Conservation (phyloP, 2,797 vertebrate genomes). For the Merluccius polli region DNA sequence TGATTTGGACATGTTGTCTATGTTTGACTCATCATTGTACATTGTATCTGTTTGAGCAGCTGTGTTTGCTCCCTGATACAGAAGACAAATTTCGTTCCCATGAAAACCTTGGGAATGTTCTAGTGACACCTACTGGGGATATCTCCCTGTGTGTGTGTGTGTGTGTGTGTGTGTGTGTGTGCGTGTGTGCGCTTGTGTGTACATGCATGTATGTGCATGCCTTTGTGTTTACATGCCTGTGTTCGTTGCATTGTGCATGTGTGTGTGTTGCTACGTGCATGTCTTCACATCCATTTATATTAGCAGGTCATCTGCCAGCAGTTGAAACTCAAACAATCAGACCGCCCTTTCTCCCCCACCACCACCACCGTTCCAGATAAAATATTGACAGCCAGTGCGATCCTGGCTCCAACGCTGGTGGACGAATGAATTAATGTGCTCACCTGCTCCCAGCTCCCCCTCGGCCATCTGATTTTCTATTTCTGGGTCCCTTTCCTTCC, state of each 20-base stretch:
- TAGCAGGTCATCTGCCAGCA: not conserved
- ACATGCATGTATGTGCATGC: not conserved
- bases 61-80: not conserved
- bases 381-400: constrained; percentile 18
- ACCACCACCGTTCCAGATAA: constrained; percentile 2
- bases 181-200: not conserved
- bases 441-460: not conserved
- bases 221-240: not conserved
- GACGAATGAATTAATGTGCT: constrained; percentile 27
- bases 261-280: not conserved
- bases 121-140: constrained; percentile 72
- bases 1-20: not conserved
- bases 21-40: not conserved
- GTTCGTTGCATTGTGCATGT: not conserved
- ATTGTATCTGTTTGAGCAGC: not conserved
- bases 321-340: too few species aligned
- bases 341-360: not conserved
- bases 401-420: constrained; percentile 17
- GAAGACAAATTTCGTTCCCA: not conserved
- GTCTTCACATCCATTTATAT: too few species aligned
- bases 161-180: not conserved
- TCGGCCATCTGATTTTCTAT: too few species aligned
- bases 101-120: constrained; percentile 45
- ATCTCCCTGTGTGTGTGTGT: not conserved
- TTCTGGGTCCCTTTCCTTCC: too few species aligned